Percentiles rank a stretch among this genome's conserved stretches.
Evolutionary conservation across 2,797 vertebrate genomes (phyloP).

Genomic region (Liasis olivaceus): DNA sequence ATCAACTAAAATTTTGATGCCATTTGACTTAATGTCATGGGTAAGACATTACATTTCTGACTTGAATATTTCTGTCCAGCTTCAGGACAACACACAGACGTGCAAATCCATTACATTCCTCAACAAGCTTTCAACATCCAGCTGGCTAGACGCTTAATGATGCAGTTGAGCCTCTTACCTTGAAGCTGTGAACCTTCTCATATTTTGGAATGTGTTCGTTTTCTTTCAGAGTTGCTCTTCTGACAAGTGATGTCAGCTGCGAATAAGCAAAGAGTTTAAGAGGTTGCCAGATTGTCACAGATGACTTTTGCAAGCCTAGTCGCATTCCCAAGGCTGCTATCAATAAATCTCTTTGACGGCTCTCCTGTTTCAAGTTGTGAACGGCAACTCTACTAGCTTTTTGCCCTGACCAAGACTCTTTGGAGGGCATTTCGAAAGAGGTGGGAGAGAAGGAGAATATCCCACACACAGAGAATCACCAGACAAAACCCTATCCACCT

Average conservation of each 20-base stretch:
- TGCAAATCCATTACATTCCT: background rate
- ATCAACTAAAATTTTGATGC: background rate
- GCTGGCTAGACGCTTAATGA: conserved; percentile 22
- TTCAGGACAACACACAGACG: background rate
- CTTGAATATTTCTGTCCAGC: background rate
- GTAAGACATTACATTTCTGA: background rate
- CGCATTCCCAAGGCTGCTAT: conserved; percentile 93
- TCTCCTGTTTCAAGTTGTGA: conserved; percentile 86
- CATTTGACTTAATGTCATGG: background rate
- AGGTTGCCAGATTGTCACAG: conserved; percentile 95
- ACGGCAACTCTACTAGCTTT: conserved; percentile 82
- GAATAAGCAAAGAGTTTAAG: conserved; percentile 99
- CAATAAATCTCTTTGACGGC: conserved; percentile 91
- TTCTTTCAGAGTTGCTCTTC: conserved; percentile 97
- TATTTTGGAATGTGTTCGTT: conserved; percentile 87
- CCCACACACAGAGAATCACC: too few species aligned
- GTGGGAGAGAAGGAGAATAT: conserved; percentile 39
- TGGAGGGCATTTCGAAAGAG: conserved; percentile 86
- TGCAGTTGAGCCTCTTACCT: conserved; percentile 81
- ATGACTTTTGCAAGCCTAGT: conserved; percentile 92
- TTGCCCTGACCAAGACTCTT: conserved; percentile 84
- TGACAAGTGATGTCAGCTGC: conserved; percentile 96
- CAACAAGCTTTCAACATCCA: background rate
- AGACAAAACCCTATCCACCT: background rate
- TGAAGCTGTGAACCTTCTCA: conserved; percentile 98